Evolutionary conservation across 2,113 vertebrate genomes (phyloP), one percentile per base, ranked within the genome.

Genomic region (Mystacornis crossleyi): DNA sequence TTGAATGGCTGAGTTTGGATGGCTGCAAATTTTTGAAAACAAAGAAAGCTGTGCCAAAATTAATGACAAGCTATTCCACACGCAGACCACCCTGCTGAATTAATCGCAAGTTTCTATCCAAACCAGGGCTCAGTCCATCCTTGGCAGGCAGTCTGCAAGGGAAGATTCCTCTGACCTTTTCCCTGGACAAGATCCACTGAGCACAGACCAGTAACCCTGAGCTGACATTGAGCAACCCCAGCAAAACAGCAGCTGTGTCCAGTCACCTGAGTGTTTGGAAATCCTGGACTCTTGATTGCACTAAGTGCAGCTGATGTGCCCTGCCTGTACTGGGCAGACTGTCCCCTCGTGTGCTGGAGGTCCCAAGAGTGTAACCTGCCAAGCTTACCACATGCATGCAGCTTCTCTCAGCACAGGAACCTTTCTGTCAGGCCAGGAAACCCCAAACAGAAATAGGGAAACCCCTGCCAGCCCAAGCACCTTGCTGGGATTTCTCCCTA

Each of bases 391-490:
- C 33, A 7, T 2, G 5, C 64, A 42, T 2, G 0, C 50, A 57
- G 67, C 84, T 61, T 48, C 69, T 51, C n/a, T 34, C n/a, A 48
- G 57, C 36, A 18, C 57, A 40, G 40, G 24, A 12, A 4, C 58
- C 20, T 77, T 57, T 38, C 33, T 80, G 84, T 62, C 38, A 61
- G 70, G 57, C 48, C 94, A 93, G 88, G 82, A 95, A 95, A 95
- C 77, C 75, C 92, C 71, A 54, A 81, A 57, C 40, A 95, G 79
- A 83, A 93, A 57, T 18, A 80, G 70, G 45, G 58, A 90, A 95
- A 71, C 62, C 74, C 34, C 73, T 82, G 66, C 85, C 74, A 75
- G 71, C 45, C 36, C 36, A 48, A 70, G 79, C 62, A 77, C 42
- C 58, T 69, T 45, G 33, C 82, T 79, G 83, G 73, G 43, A 90